Evolutionary conservation across 2,888 invertebrate species (phyloP).

Genomic region (Himalopsyche kuldschensis): DNA sequence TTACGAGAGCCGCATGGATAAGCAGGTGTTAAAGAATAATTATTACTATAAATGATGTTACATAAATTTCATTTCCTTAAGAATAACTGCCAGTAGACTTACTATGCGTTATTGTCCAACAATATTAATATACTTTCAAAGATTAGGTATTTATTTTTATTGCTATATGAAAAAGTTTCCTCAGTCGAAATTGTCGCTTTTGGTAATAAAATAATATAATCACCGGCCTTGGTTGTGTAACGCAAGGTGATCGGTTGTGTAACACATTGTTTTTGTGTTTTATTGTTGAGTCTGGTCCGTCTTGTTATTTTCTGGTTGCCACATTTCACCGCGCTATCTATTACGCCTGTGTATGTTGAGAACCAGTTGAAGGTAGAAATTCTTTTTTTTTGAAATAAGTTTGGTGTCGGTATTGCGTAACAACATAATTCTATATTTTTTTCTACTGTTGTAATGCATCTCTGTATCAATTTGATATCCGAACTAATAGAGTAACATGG

Average conservation of each 20-base stretch:
- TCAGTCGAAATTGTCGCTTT: background rate
- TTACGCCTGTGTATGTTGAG: background rate
- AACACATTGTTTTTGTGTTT: background rate
- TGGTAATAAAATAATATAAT: background rate
- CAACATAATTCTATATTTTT: background rate
- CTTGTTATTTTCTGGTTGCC: background rate
- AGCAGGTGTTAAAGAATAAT: no score
- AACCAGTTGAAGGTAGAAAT: background rate
- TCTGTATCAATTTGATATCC: background rate
- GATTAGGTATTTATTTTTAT: no score
- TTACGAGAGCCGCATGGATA: no score
- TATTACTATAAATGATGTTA: no score
- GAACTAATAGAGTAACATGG: no score
- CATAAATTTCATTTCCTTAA: no score
- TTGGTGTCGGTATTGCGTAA: background rate
- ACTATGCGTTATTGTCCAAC: no score
- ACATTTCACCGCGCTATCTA: background rate
- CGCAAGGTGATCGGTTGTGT: background rate
- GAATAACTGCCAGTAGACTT: no score
- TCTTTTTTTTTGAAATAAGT: background rate
- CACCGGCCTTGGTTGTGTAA: background rate
- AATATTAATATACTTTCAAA: no score
- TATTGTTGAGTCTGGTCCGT: background rate
- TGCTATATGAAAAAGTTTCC: background rate
- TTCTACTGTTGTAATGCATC: background rate